Percentiles rank a stretch among this genome's conserved stretches.
Conservation (phyloP, 2,888 invertebrate genomes). For the Trichacis sp. region DNA sequence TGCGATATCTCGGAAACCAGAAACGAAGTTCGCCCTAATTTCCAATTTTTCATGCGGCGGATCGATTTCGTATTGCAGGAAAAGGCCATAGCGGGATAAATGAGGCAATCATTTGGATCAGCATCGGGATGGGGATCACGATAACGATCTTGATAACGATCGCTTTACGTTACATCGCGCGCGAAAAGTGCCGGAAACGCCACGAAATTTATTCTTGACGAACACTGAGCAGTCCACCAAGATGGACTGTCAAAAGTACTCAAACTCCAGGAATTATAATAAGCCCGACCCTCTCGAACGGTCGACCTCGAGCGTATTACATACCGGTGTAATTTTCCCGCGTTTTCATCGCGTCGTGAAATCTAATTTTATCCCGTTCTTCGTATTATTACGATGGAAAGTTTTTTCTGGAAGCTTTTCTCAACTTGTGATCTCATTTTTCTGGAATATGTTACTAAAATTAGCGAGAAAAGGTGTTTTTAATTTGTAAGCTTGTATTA, state of each 20-base stretch:
- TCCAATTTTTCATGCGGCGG: no score
- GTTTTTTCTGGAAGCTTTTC: no score
- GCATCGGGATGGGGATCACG: conserved; percentile 87
- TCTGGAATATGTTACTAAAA: no score
- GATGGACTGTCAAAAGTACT: conserved; percentile 57
- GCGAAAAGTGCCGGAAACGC: conserved; percentile 84
- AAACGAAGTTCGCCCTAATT: no score
- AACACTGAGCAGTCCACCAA: conserved; percentile 52
- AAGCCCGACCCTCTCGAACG: conserved; percentile 59
- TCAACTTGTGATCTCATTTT: no score
- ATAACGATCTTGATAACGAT: conserved; percentile 85
- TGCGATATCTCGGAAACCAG: no score
- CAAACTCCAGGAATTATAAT: conserved; percentile 56
- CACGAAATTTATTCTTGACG: conserved; percentile 71
- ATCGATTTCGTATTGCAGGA: no score
- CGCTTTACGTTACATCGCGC: conserved; percentile 84
- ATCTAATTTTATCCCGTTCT: no score
- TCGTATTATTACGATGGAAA: no score
- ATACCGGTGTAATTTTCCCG: conserved; percentile 51
- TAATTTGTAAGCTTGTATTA: no score
- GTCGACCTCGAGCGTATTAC: conserved; percentile 60
- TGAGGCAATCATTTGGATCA: conserved; percentile 90
- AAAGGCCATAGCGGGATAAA: conserved; percentile 87
- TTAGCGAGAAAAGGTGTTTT: no score
- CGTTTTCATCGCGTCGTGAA: no score